Evolutionary conservation across 2,888 invertebrate genomes (phyloP).

Genomic region (Erebia palarica): DNA sequence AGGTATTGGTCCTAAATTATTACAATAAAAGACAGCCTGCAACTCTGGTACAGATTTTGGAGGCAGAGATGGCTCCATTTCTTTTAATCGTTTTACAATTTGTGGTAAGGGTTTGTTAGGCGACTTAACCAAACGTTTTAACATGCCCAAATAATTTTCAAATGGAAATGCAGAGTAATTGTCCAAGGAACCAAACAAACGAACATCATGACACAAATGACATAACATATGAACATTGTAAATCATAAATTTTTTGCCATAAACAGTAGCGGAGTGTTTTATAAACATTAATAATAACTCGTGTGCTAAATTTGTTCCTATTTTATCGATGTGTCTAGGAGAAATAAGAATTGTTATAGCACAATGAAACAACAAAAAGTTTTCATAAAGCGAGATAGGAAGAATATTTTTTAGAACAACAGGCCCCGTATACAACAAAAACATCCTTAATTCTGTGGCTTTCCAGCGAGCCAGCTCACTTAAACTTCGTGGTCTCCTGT

Average conservation of each 20-base stretch:
- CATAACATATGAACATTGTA: conserved; percentile 3
- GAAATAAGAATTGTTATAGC: conserved; percentile 1
- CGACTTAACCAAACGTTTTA: too few species aligned
- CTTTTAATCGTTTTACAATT: too few species aligned
- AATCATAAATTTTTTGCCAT: background rate
- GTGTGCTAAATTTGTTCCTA: background rate
- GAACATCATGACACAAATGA: conserved; percentile 1
- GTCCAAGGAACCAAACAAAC: background rate
- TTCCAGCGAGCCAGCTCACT: conserved; percentile 4
- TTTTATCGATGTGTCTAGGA: background rate
- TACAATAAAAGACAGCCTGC: too few species aligned
- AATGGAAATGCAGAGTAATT: background rate
- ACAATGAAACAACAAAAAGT: background rate
- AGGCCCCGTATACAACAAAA: background rate
- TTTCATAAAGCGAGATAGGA: background rate
- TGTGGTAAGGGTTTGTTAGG: too few species aligned
- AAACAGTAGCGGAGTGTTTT: background rate
- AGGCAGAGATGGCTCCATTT: too few species aligned
- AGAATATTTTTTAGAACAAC: background rate
- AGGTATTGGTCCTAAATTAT: too few species aligned
- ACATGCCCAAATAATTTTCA: too few species aligned
- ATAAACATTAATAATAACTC: background rate
- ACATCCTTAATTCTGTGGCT: background rate
- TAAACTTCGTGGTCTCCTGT: conserved; percentile 6
- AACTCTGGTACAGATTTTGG: too few species aligned